Evolutionary conservation across 1,140 invertebrate genomes (phyloP).

Genomic region (Drosophila varians): DNA sequence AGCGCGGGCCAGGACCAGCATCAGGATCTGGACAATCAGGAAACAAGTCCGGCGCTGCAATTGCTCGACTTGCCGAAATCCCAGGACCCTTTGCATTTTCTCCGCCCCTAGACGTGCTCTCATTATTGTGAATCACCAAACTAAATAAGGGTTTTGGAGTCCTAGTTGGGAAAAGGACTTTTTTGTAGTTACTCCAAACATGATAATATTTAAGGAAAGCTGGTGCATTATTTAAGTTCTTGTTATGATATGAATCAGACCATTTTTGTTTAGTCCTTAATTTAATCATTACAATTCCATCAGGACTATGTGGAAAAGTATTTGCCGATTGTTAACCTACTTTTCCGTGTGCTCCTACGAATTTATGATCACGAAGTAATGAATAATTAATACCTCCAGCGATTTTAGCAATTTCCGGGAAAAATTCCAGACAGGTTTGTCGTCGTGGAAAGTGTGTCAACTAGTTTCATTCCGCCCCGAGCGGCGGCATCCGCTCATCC

Average conservation of each 20-base stretch:
- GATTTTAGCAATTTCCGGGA: constrained; percentile 19
- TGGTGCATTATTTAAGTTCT: too few relatives aligned
- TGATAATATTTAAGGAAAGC: not conserved
- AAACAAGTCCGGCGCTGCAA: constrained; percentile 53
- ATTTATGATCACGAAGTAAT: constrained; percentile 16
- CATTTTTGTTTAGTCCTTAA: too few relatives aligned
- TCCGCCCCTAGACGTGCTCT: constrained; percentile 27
- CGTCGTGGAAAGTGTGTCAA: constrained; percentile 57
- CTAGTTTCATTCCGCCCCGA: constrained; percentile 71
- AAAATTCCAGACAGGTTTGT: constrained; percentile 11
- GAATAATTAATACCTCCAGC: constrained; percentile 33
- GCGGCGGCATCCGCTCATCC: constrained; percentile 23
- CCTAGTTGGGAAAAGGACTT: too few relatives aligned
- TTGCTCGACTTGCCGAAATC: constrained; percentile 53
- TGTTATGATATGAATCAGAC: too few relatives aligned
- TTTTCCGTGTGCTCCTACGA: constrained; percentile 7
- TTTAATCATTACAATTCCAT: too few relatives aligned
- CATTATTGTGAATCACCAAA: constrained; percentile 67
- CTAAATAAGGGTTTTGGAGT: constrained; percentile 41
- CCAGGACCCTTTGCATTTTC: constrained; percentile 9
- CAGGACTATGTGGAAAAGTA: not conserved
- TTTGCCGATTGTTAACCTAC: not conserved
- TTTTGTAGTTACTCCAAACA: not conserved
- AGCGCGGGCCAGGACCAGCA: not conserved
- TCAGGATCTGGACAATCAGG: constrained; percentile 44